These are phyloP conservation scores for Halocynthia roretzi DNA, from an alignment of 23 tunicate genomes.

Conservation along the genomic window DNA sequence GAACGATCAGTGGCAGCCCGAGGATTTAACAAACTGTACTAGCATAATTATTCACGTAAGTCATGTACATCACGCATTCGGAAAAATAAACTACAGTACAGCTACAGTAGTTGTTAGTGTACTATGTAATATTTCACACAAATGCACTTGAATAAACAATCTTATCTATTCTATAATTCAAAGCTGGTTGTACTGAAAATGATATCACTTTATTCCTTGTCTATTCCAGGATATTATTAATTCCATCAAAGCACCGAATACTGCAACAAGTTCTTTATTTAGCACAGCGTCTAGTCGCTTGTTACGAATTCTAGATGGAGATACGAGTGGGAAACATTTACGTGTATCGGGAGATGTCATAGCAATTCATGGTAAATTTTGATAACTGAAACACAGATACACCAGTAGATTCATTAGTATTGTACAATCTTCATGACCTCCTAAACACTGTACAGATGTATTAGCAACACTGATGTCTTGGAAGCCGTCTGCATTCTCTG, in stretches of 20 bases:
- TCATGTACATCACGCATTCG: background rate
- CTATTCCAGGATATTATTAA: conserved; percentile 10
- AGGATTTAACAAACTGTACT: conserved; percentile 55
- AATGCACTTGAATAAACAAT: no score
- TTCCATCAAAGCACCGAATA: background rate
- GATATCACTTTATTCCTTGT: background rate
- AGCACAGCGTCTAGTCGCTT: conserved; percentile 1
- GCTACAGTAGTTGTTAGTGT: no score
- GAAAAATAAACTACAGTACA: background rate
- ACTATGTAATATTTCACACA: no score
- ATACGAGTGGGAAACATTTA: conserved; percentile 3
- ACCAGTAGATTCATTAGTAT: no score
- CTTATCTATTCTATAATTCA: no score
- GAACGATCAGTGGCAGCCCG: conserved; percentile 46
- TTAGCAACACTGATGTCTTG: conserved; percentile 38
- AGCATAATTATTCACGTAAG: conserved; percentile 1
- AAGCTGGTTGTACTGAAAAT: no score
- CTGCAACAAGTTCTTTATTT: background rate
- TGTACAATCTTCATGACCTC: no score
- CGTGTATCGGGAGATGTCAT: conserved; percentile 14
- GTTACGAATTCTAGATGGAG: conserved; percentile 10
- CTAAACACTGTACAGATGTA: conserved; percentile 11
- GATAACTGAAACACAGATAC: no score
- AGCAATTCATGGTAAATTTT: conserved; percentile 5
- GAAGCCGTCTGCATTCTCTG: conserved; percentile 53